A percentile compares a stretch with the other conserved stretches of the same genome.
These are phyloP conservation scores for Schizaphis graminum DNA, from an alignment of 2,888 invertebrate genomes.

Conservation along the genomic window DNA sequence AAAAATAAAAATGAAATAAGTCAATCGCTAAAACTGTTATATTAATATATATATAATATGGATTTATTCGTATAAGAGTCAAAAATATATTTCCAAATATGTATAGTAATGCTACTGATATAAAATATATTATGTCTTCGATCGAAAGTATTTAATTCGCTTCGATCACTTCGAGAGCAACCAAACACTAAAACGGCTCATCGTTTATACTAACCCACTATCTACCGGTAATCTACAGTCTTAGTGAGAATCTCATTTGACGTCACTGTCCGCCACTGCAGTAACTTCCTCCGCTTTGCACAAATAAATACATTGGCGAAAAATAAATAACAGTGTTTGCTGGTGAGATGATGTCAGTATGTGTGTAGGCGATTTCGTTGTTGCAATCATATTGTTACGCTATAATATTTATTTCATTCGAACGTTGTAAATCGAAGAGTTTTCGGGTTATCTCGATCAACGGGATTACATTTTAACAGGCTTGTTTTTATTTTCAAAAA, in stretches of 20 bases:
- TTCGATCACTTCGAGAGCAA: background rate
- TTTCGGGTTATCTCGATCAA: background rate
- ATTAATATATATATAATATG: background rate
- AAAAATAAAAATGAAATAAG: background rate
- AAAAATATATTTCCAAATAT: background rate
- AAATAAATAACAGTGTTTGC: background rate
- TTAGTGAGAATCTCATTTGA: background rate
- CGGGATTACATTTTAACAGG: background rate
- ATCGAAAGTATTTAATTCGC: background rate
- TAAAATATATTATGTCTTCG: background rate
- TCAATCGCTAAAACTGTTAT: background rate
- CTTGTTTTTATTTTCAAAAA: background rate
- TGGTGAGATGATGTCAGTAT: background rate
- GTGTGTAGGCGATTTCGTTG: background rate
- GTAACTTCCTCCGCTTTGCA: accelerated
- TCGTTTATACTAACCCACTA: background rate
- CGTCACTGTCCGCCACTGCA: background rate
- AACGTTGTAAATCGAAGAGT: background rate
- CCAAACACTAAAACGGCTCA: background rate
- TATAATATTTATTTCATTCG: background rate
- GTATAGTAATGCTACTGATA: background rate
- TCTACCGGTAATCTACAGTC: background rate
- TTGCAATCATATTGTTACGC: background rate
- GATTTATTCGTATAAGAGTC: background rate
- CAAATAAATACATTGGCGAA: background rate